Evolutionary conservation across 37 sponge, comb jelly and placozoan genomes (phyloP).

Genomic region (Diacarnus erythraeanus): DNA sequence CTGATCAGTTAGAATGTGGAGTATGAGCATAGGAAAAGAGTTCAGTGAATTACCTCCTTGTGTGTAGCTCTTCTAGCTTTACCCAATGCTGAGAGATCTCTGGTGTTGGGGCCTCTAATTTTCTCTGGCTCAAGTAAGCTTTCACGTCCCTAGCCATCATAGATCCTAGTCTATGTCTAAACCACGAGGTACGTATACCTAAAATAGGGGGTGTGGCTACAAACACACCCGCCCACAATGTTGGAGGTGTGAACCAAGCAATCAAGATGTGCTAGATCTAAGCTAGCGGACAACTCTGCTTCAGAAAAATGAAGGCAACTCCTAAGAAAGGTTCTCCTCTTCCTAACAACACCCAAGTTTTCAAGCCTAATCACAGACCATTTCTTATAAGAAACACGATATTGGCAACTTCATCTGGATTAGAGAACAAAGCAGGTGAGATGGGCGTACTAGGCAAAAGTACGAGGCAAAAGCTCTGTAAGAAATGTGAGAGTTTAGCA

Average conservation of each 20-base stretch:
- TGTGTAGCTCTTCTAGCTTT: slow-evolving; percentile 46
- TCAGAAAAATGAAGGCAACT: no score
- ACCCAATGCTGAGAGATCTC: slow-evolving; percentile 66
- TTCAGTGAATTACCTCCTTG: slow-evolving; percentile 43
- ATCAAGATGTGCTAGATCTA: no score
- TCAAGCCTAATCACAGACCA: neutral
- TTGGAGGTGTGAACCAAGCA: no score
- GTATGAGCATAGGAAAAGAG: neutral
- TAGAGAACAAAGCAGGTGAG: neutral
- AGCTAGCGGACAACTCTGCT: no score
- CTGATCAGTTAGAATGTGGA: neutral
- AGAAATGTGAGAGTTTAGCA: neutral
- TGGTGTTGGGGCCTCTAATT: slow-evolving; percentile 10
- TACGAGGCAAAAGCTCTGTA: neutral
- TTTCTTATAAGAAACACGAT: neutral
- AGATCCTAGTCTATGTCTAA: no score
- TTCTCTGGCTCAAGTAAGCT: slow-evolving; percentile 18
- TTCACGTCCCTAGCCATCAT: slow-evolving; percentile 25
- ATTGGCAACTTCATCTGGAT: no score
- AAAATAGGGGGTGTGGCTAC: no score
- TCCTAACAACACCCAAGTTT: no score
- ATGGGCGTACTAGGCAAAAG: no score
- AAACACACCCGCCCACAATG: no score
- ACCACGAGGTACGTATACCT: no score
- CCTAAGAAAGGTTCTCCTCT: no score